These are phyloP conservation scores for Lasioglossum pauxillum DNA, from an alignment of 2,888 invertebrate genomes.

Conservation along the genomic window DNA sequence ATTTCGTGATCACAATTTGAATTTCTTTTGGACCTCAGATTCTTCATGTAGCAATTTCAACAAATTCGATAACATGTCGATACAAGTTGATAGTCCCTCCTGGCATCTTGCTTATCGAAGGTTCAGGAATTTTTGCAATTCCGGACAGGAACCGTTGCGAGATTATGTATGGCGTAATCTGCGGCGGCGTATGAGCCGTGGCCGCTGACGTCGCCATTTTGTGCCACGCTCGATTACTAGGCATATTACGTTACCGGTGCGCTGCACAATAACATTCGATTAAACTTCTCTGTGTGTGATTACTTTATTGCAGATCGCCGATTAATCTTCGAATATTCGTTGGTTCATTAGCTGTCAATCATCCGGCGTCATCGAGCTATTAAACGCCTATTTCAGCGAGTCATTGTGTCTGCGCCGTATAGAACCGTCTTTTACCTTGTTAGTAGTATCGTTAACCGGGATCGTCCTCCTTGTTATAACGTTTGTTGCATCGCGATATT, in stretches of 20 bases:
- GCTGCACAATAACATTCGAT: conserved; percentile 61
- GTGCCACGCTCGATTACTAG: conserved; percentile 74
- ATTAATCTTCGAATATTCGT: conserved; percentile 66
- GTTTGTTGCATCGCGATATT: not conserved
- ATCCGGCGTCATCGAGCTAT: conserved; percentile 53
- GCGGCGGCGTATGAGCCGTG: conserved; percentile 68
- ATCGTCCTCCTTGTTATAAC: conserved; percentile 14
- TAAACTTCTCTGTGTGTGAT: conserved; percentile 53
- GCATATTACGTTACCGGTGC: conserved; percentile 57
- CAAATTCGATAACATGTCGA: no score
- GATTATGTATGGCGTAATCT: conserved; percentile 20
- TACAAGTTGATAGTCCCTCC: not conserved
- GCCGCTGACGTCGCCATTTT: conserved; percentile 79
- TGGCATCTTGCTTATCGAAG: no score
- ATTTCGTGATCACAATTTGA: no score
- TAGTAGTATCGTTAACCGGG: conserved; percentile 24
- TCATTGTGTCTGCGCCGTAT: conserved; percentile 51
- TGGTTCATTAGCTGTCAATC: conserved; percentile 68
- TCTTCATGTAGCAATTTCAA: not conserved
- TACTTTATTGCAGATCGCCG: conserved; percentile 63
- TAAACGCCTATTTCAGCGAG: conserved; percentile 57
- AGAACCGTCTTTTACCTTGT: conserved; percentile 44
- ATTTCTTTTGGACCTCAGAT: no score
- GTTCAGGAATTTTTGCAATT: not conserved
- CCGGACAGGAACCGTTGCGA: not conserved